These are phyloP conservation scores for Tursiops truncatus DNA, from an alignment of 2,113 vertebrate genomes.

Conservation along the genomic window DNA sequence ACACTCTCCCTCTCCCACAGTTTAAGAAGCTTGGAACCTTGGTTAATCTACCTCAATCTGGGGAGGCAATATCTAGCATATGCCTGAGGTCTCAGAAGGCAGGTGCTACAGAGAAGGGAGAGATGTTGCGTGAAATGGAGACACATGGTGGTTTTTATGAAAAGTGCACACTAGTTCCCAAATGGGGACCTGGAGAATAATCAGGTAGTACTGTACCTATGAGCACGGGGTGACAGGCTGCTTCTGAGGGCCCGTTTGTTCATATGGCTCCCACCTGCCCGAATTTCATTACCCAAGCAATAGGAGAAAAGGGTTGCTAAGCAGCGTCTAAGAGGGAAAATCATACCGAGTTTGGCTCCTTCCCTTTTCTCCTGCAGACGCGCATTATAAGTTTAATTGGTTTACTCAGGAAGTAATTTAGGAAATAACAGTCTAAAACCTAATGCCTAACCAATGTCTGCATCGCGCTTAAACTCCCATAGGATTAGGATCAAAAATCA, in stretches of 20 bases:
- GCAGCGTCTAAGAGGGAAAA: neutral
- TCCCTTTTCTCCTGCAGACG: conserved; percentile 46
- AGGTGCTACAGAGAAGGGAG: neutral
- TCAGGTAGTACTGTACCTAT: neutral
- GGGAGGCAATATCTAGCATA: neutral
- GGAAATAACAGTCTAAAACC: conserved; percentile 15
- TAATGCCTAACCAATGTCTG: neutral
- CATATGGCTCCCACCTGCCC: neutral
- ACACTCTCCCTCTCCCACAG: neutral
- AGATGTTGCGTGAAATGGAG: neutral
- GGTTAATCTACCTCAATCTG: neutral
- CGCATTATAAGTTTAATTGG: conserved; percentile 52
- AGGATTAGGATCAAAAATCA: neutral
- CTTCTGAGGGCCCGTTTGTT: neutral
- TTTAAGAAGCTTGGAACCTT: neutral
- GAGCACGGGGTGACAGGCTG: neutral
- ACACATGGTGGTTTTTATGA: neutral
- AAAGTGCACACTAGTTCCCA: neutral
- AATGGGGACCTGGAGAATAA: neutral
- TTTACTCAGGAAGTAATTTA: conserved; percentile 57
- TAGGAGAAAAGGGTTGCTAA: neutral
- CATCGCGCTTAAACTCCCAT: neutral
- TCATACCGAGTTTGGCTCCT: neutral
- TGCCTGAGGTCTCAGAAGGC: neutral
- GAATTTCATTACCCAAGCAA: conserved; percentile 27